These are phyloP conservation scores for Nesidiocoris tenuis DNA, from an alignment of 2,888 invertebrate species.

Conservation along the genomic window DNA sequence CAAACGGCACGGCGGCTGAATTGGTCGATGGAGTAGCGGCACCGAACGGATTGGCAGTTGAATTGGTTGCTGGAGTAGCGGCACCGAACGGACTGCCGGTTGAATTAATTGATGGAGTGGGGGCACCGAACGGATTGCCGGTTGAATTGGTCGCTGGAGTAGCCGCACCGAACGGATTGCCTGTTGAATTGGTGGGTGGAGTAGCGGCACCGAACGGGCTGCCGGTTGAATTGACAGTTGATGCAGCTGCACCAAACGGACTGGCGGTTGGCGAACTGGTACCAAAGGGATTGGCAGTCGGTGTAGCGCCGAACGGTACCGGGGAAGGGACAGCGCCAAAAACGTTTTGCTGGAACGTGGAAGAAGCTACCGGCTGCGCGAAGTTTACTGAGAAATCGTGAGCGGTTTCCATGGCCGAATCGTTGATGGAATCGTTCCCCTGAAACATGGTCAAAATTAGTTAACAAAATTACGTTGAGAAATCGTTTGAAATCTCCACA, in stretches of 20 bases:
- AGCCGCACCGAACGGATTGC: neutral
- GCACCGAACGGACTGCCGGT: slow-evolving; percentile 6
- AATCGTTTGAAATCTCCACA: no score
- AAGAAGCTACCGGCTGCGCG: neutral
- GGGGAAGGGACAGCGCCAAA: slow-evolving; percentile 19
- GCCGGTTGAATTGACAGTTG: neutral
- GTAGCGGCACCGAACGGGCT: slow-evolving; percentile 18
- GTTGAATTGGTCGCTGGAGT: no score
- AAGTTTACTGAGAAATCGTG: slow-evolving; percentile 2
- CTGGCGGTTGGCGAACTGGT: neutral
- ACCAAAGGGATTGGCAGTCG: no score
- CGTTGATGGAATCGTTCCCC: slow-evolving; percentile 6
- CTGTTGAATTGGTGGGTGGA: neutral
- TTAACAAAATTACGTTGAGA: no score
- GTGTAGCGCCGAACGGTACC: no score
- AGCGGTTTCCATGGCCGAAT: slow-evolving; percentile 30
- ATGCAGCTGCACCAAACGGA: neutral
- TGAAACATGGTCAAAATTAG: no score
- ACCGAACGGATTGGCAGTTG: slow-evolving; percentile 17
- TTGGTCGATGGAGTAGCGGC: neutral
- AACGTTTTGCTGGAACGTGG: slow-evolving; percentile 10
- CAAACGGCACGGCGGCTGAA: neutral
- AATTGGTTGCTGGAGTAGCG: slow-evolving; percentile 1
- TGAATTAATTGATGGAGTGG: neutral
- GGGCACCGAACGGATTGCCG: no score